These are phyloP conservation scores for Heliornis fulica DNA, from an alignment of 2,113 vertebrate genomes.

Conservation along the genomic window DNA sequence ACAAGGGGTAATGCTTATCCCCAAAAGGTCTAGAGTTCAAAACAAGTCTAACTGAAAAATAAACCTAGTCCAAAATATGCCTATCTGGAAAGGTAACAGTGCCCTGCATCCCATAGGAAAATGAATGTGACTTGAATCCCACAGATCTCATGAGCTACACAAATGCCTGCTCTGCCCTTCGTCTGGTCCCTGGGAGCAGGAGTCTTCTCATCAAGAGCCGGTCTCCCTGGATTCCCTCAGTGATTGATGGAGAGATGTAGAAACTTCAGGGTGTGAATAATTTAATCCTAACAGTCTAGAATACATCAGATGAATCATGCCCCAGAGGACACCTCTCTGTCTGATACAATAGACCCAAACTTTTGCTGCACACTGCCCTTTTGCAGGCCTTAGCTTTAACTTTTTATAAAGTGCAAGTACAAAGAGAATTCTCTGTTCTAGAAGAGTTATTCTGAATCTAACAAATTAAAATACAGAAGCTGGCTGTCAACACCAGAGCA, in stretches of 20 bases:
- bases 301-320: background rate
- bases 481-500: background rate
- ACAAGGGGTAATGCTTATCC: background rate
- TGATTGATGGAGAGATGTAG: slow-evolving; percentile 19
- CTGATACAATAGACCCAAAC: background rate
- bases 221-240: slow-evolving; percentile 35
- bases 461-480: background rate
- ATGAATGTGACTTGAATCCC: background rate
- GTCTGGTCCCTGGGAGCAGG: background rate
- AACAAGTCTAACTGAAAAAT: background rate
- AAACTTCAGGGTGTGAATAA: slow-evolving; percentile 19
- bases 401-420: background rate
- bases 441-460: background rate
- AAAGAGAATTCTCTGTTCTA: background rate
- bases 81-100: background rate
- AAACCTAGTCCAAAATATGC: background rate
- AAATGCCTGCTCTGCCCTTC: background rate
- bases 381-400: background rate
- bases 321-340: background rate
- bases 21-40: background rate
- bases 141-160: background rate
- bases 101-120: background rate
- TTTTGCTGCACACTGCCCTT: background rate
- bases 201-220: background rate
- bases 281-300: slow-evolving; percentile 12